Percentiles rank a stretch among this genome's conserved stretches.
Evolutionary conservation across 2,113 vertebrate species (phyloP).

Genomic region (Pluvianellus socialis): DNA sequence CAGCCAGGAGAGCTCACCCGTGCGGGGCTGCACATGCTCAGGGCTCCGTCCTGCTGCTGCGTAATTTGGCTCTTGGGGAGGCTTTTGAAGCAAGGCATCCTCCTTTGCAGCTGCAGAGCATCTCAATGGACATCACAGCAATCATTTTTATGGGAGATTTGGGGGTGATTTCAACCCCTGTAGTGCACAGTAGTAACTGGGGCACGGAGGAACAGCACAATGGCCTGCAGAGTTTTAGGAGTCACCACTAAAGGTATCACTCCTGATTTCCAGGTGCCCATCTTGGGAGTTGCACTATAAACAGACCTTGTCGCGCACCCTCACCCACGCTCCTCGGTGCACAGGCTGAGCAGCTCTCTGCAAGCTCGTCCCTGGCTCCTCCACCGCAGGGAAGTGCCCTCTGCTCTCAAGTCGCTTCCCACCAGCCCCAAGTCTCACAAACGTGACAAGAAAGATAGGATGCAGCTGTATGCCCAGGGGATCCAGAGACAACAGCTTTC

Average conservation of each 20-base stretch:
- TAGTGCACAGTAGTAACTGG: not conserved
- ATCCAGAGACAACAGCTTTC: not conserved
- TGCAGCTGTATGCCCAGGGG: slow-evolving; percentile 47
- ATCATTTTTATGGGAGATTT: not conserved
- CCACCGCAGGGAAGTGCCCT: fast-evolving
- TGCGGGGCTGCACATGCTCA: not conserved
- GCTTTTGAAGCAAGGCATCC: not conserved
- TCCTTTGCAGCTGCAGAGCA: not conserved
- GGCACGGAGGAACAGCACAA: not conserved
- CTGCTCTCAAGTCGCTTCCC: not conserved
- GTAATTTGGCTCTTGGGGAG: not conserved
- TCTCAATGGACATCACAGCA: not conserved
- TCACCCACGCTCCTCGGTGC: not conserved
- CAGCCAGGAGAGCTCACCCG: not conserved
- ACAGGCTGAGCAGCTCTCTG: not conserved
- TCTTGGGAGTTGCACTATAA: not conserved
- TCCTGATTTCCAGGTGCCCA: not conserved
- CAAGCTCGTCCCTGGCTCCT: fast-evolving
- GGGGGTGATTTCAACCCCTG: not conserved
- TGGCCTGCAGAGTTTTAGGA: not conserved
- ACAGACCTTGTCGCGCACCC: not conserved
- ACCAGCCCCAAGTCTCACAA: not conserved
- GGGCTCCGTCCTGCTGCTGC: not conserved
- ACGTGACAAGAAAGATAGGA: slow-evolving; percentile 18
- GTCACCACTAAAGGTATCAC: not conserved